Percentiles rank a stretch among this genome's conserved stretches.
phyloP scores from a whole-genome alignment of 2,113 vertebrate genomes.

The Gymnogyps californianus region DNA sequence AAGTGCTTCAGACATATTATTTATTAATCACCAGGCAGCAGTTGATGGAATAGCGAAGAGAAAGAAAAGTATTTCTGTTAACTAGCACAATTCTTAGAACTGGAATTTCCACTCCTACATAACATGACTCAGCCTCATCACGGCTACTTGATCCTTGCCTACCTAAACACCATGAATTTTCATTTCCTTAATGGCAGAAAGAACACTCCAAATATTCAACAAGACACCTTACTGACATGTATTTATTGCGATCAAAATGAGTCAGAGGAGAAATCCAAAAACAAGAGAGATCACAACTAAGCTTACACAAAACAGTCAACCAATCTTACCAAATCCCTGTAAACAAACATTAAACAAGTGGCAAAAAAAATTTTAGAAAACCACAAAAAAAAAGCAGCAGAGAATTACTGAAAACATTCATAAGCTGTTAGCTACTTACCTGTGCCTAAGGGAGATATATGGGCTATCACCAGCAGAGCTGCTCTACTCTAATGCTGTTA shows the following conservation, averaged over 20 bases:
- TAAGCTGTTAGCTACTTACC: constrained; percentile 67
- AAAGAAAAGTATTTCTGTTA: constrained; percentile 50
- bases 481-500: constrained; percentile 75
- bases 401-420: constrained; percentile 26
- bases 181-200: constrained; percentile 71
- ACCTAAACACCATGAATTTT: constrained; percentile 67
- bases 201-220: constrained; percentile 47
- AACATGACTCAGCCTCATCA: constrained; percentile 69
- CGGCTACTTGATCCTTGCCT: constrained; percentile 63
- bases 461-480: constrained; percentile 68
- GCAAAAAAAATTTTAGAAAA: not conserved
- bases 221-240: constrained; percentile 1
- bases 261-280: constrained; percentile 41
- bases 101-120: constrained; percentile 74
- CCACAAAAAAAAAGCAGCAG: not conserved
- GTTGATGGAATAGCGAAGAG: not conserved
- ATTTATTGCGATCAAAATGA: not conserved
- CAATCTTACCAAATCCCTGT: constrained; percentile 51
- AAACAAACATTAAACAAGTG: not conserved
- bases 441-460: constrained; percentile 63
- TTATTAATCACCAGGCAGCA: constrained; percentile 48
- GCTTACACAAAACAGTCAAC: constrained; percentile 51
- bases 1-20: constrained; percentile 17
- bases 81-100: constrained; percentile 58
- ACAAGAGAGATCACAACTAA: constrained; percentile 50